A percentile compares a stretch with the other conserved stretches of the same genome.
Conservation (phyloP, 2,888 invertebrate species). For the Xanthia togata region DNA sequence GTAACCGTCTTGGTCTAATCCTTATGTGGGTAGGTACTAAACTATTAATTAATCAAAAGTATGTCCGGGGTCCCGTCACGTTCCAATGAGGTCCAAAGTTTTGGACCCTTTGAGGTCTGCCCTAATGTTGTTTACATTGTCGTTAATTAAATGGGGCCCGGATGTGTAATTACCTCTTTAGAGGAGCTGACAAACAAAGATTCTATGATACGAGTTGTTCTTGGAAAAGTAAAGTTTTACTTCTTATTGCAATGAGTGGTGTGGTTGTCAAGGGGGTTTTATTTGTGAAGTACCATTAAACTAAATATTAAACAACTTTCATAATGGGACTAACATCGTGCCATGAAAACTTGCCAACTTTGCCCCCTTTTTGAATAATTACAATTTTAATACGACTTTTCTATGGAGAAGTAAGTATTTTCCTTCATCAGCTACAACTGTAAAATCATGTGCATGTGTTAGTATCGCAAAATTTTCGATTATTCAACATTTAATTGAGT, state of each 20-base stretch:
- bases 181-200: conserved; percentile 60
- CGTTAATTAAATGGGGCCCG: conserved; percentile 80
- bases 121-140: conserved; percentile 83
- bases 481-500: no score
- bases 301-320: no score
- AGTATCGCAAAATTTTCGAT: no score
- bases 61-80: conserved; percentile 69
- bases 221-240: conserved; percentile 23
- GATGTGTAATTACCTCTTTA: conserved; percentile 73
- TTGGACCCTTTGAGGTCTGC: conserved; percentile 77
- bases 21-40: conserved; percentile 71
- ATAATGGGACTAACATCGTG: no score
- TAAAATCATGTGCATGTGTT: no score
- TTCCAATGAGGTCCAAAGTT: conserved; percentile 75
- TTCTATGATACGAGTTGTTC: conserved; percentile 36
- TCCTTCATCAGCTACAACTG: no score
- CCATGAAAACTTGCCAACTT: no score
- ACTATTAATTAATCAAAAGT: conserved; percentile 81
- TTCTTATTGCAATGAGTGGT: conserved; percentile 4
- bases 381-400: no score
- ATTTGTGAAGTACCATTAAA: no score
- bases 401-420: no score
- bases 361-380: no score
- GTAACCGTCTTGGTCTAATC: conserved; percentile 71
- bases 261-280: neutral